phyloP scores from a whole-genome alignment of 2,113 vertebrate genomes.

The Toxotes chatareus region DNA sequence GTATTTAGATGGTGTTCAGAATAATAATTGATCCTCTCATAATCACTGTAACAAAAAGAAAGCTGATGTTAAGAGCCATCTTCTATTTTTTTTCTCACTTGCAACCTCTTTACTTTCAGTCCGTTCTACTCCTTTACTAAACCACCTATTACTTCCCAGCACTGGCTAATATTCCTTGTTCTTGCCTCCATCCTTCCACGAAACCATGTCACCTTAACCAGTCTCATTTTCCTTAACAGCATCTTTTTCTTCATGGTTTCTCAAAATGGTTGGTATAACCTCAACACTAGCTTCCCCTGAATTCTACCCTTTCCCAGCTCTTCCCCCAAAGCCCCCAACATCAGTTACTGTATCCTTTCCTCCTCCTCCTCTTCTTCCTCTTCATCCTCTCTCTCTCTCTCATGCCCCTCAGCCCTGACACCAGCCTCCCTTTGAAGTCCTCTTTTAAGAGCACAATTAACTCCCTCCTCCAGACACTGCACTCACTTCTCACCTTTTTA shows the following conservation, averaged over 20 bases:
- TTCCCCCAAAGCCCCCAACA: slow-evolving; percentile 19
- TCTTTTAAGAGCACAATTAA: slow-evolving; percentile 86
- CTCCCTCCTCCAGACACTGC: slow-evolving; percentile 82
- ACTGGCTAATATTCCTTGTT: not conserved
- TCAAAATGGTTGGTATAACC: slow-evolving; percentile 7
- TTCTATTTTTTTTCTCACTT: not conserved
- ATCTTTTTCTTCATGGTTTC: not conserved
- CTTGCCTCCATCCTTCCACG: not conserved
- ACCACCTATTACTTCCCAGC: not conserved
- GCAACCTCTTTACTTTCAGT: not conserved
- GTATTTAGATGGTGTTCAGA: not conserved
- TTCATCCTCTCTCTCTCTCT: slow-evolving; percentile 62
- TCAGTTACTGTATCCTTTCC: slow-evolving; percentile 52
- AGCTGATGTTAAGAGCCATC: not conserved
- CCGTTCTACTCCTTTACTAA: not conserved
- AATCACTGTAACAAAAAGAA: not conserved
- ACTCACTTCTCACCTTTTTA: slow-evolving; percentile 90
- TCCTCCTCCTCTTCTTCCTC: slow-evolving; percentile 51
- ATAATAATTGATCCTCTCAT: not conserved
- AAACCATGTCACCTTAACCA: not conserved
- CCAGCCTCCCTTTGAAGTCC: slow-evolving; percentile 84
- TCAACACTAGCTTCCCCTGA: not conserved
- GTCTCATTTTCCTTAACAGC: not conserved
- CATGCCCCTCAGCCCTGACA: slow-evolving; percentile 80
- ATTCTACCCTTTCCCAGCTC: not conserved